These are phyloP conservation scores for Xestobium rufovillosum DNA, from an alignment of 2,888 invertebrate species.

Conservation along the genomic window DNA sequence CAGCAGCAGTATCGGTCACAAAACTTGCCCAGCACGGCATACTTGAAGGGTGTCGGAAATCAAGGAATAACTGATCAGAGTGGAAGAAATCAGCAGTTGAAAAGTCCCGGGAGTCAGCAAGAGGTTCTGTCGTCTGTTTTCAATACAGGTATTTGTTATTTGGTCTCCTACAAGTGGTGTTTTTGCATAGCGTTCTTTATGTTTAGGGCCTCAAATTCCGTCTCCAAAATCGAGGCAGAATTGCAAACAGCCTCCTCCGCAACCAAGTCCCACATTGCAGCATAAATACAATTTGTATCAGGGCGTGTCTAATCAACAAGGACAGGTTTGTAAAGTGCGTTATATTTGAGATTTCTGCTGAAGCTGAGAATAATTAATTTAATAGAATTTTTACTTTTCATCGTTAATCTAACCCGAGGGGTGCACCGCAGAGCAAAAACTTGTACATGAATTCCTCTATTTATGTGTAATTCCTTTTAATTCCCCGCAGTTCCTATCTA, in stretches of 20 bases:
- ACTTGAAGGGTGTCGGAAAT: constrained; percentile 36
- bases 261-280: constrained; percentile 49
- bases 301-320: constrained; percentile 45
- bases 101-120: constrained; percentile 47
- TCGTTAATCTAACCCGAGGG: too few relatives aligned
- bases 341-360: too few relatives aligned
- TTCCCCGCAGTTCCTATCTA: too few relatives aligned
- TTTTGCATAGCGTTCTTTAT: constrained; percentile 18
- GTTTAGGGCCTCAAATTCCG: constrained; percentile 48
- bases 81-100: constrained; percentile 47
- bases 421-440: too few relatives aligned
- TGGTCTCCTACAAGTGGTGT: constrained; percentile 1
- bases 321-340: too few relatives aligned
- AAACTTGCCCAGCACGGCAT: constrained; percentile 46
- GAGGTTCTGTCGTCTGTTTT: constrained; percentile 52
- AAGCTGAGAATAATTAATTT: too few relatives aligned
- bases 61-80: constrained; percentile 35
- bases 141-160: constrained; percentile 44
- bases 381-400: too few relatives aligned
- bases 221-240: constrained; percentile 51
- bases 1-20: constrained; percentile 56
- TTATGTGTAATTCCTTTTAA: too few relatives aligned
- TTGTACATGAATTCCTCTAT: too few relatives aligned
- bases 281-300: constrained; percentile 51
- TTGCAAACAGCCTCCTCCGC: constrained; percentile 48